These are phyloP conservation scores for Pheucticus melanocephalus DNA, from an alignment of 2,113 vertebrate species.

Conservation along the genomic window DNA sequence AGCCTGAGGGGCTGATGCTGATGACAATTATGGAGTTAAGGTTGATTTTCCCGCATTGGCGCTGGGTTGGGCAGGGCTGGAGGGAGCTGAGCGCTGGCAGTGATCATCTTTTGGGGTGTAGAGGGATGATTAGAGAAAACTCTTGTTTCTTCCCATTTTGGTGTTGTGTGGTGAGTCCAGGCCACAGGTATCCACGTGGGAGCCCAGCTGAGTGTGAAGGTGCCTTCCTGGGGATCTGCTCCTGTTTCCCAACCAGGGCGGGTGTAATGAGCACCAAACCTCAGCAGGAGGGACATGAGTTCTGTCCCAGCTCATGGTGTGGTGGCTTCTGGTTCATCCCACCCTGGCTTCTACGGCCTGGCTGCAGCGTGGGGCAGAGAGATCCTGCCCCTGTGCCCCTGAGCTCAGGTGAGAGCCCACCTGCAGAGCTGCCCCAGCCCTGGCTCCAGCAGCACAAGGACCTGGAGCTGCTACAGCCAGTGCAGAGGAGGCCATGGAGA, in stretches of 20 bases:
- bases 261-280: background rate
- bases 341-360: rapidly evolving
- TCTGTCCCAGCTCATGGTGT: rapidly evolving
- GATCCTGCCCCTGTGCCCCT: background rate
- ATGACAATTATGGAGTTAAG: background rate
- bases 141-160: background rate
- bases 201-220: background rate
- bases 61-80: background rate
- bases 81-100: background rate
- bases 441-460: background rate
- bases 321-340: background rate
- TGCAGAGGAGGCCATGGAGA: rapidly evolving
- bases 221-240: background rate
- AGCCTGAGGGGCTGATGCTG: background rate
- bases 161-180: background rate
- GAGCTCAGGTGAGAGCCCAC: background rate
- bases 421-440: background rate
- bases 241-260: background rate
- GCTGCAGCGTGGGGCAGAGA: background rate
- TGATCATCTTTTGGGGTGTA: background rate
- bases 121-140: background rate
- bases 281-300: rapidly evolving
- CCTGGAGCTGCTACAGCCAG: background rate
- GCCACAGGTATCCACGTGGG: background rate
- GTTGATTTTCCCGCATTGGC: background rate